Evolutionary conservation across 2,888 invertebrate species (phyloP).

Genomic region (Thumatha senex): DNA sequence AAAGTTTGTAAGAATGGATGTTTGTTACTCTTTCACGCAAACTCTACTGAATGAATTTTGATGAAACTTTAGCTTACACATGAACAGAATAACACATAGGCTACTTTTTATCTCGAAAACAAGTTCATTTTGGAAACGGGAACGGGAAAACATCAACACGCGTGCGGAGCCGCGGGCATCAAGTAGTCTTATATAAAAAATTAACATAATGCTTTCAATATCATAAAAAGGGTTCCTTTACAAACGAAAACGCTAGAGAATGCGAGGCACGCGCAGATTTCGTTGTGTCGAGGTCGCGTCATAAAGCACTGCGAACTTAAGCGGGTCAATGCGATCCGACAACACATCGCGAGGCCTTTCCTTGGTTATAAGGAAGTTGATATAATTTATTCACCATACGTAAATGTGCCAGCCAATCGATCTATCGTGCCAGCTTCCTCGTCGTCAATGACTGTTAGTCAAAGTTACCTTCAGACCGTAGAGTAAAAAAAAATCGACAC

Average conservation of each 20-base stretch:
- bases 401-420: conserved; percentile 11
- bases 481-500: conserved; percentile 11
- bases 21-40: too few relatives aligned
- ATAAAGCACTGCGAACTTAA: conserved; percentile 41
- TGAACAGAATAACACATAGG: too few relatives aligned
- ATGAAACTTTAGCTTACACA: too few relatives aligned
- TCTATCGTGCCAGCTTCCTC: conserved; percentile 12
- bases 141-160: too few relatives aligned
- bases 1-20: too few relatives aligned
- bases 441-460: conserved; percentile 10
- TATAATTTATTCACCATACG: conserved; percentile 43
- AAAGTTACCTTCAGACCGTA: conserved; percentile 16
- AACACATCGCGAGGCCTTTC: conserved; percentile 60
- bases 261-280: conserved; percentile 48
- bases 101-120: too few relatives aligned
- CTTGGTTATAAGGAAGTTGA: conserved; percentile 54
- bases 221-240: too few relatives aligned
- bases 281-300: conserved; percentile 40
- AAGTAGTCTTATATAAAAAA: too few relatives aligned
- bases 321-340: conserved; percentile 63
- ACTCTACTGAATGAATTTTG: too few relatives aligned
- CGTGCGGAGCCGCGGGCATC: too few relatives aligned
- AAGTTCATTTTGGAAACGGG: too few relatives aligned
- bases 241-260: conserved; percentile 33
- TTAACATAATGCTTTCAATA: too few relatives aligned